These are phyloP conservation scores for Helostoma temminkii DNA, from an alignment of 2,797 vertebrate species.

Conservation along the genomic window DNA sequence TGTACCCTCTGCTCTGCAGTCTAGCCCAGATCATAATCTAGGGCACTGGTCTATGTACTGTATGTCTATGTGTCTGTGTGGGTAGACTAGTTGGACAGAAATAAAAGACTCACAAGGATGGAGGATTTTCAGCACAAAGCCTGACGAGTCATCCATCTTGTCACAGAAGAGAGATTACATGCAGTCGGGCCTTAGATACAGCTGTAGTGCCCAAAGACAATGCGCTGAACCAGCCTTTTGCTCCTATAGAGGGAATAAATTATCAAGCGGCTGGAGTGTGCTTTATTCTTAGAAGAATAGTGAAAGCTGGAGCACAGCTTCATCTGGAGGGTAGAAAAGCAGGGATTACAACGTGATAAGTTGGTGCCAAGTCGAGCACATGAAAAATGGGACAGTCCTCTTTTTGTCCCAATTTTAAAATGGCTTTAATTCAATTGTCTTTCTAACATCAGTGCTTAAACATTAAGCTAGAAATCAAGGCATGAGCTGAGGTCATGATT, in stretches of 20 bases:
- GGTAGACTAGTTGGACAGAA: conserved; percentile 52
- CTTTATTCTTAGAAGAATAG: conserved; percentile 70
- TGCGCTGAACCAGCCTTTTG: conserved; percentile 79
- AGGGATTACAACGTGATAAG: conserved; percentile 34
- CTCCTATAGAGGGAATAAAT: conserved; percentile 76
- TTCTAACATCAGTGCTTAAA: conserved; percentile 15
- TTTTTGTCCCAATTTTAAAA: conserved; percentile 32
- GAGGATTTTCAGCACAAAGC: conserved; percentile 75
- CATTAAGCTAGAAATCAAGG: conserved; percentile 2
- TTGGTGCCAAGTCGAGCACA: conserved; percentile 35
- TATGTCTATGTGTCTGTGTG: conserved; percentile 15
- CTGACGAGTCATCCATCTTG: conserved; percentile 81
- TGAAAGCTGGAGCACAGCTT: conserved; percentile 41
- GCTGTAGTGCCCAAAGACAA: conserved; percentile 75
- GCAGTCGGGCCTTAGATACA: conserved; percentile 74
- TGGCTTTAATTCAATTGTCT: conserved; percentile 26
- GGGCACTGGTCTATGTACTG: conserved; percentile 41
- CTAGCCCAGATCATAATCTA: conserved; percentile 54
- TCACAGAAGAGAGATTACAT: conserved; percentile 81
- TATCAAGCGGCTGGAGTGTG: conserved; percentile 62
- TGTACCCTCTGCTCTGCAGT: conserved; percentile 44
- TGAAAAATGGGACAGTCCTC: conserved; percentile 27
- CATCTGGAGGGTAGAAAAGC: conserved; percentile 28
- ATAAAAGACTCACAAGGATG: conserved; percentile 69
- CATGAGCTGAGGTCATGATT: conserved; percentile 3